Percentiles rank a stretch among this genome's conserved stretches.
phyloP scores from a whole-genome alignment of 2,113 vertebrate genomes.

The Ceratotherium simum region DNA sequence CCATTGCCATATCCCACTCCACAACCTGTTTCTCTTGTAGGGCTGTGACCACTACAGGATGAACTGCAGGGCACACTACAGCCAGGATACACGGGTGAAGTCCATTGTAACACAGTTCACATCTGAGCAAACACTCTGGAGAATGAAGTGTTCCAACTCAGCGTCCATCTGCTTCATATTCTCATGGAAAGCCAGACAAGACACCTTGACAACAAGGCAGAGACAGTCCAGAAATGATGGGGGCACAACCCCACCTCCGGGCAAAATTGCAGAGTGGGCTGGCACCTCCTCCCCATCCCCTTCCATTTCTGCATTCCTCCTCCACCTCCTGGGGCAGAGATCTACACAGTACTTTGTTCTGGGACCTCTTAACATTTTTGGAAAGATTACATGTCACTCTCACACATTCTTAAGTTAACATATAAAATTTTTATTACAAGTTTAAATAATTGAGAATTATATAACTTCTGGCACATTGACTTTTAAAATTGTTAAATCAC shows the following conservation, averaged over 20 bases:
- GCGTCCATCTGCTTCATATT: background rate
- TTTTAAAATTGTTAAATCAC: background rate
- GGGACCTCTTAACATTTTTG: background rate
- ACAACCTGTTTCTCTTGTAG: background rate
- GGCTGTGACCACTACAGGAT: background rate
- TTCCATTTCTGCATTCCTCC: background rate
- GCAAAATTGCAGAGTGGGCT: too few species aligned
- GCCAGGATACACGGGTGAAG: rapidly evolving
- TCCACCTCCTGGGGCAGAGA: background rate
- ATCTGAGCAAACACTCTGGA: background rate
- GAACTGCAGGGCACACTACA: rapidly evolving
- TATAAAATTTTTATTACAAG: background rate
- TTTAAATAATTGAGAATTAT: slow-evolving; percentile 39
- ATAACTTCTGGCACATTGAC: background rate
- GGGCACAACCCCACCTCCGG: background rate
- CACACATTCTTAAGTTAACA: background rate
- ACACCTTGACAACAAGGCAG: background rate
- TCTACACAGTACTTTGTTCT: background rate
- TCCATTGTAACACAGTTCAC: rapidly evolving
- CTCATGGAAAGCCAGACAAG: background rate
- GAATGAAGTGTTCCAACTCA: background rate
- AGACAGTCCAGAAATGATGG: background rate
- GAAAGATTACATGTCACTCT: background rate
- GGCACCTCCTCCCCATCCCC: rapidly evolving
- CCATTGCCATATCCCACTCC: rapidly evolving